These are phyloP conservation scores for Parus major DNA, from an alignment of 2,113 vertebrate species.

Conservation along the genomic window DNA sequence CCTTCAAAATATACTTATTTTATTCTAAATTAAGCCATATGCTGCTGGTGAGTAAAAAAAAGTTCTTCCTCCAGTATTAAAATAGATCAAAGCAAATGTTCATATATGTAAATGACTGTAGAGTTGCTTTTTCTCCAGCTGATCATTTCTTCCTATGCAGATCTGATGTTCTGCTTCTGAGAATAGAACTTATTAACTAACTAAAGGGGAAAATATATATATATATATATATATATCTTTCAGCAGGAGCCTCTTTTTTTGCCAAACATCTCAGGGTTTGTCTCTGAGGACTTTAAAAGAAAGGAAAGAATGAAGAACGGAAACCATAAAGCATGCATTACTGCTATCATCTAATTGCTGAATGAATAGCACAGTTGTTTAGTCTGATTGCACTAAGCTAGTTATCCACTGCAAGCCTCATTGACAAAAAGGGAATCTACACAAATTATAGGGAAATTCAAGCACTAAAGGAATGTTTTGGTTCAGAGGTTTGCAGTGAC, in stretches of 20 bases:
- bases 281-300: conserved; percentile 77
- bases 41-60: background rate
- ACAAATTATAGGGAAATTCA: conserved; percentile 81
- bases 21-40: conserved; percentile 42
- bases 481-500: conserved; percentile 78
- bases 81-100: conserved; percentile 16
- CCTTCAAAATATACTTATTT: conserved; percentile 19
- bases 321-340: conserved; percentile 79
- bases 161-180: conserved; percentile 66
- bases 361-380: conserved; percentile 81
- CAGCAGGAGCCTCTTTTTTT: conserved; percentile 66
- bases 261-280: conserved; percentile 73
- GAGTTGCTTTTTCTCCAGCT: background rate
- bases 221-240: conserved; percentile 55
- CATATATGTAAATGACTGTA: background rate
- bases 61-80: background rate
- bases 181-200: conserved; percentile 72
- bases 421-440: conserved; percentile 82
- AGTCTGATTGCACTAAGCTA: conserved; percentile 76
- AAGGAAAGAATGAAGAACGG: conserved; percentile 76
- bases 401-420: conserved; percentile 77
- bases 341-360: conserved; percentile 79
- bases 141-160: conserved; percentile 30
- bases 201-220: background rate
- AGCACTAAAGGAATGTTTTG: conserved; percentile 79